Evolutionary conservation across 2,888 invertebrate genomes (phyloP), one percentile per base, ranked within the genome.

Genomic region (Amiota mariae): DNA sequence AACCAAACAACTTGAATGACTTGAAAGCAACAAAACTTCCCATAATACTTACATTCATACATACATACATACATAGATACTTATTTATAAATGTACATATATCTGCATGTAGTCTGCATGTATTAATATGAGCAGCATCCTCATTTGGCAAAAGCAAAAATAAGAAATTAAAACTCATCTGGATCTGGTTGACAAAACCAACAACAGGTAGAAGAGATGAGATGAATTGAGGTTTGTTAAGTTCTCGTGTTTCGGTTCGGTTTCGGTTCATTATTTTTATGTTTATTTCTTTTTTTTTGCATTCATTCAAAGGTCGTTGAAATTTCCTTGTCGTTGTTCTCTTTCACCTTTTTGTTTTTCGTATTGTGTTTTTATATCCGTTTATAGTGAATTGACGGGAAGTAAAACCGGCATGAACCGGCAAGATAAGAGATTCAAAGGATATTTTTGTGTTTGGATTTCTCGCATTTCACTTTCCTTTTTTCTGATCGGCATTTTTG

Each of bases 261-360:
- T 51, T 49, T 47, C 2, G 15, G 15, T 64, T 47, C n/a, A 36
- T 13, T n/a, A 36, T 47, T 18, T 12, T 51, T 13, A 54, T 24
- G 63, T 36, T 36, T 12, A 2, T 71, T 59, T 72, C 12, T 72
- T 78, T 76, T 78, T 78, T 80, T 80, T 77, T 75, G 79, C 73
- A 71, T 73, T 75, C 13, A 48, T 71, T 71, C 47, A 59, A 71
- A 48, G 66, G 66, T 66, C 66, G 48, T 66, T 66, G 48, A 66
- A 48, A 18, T 66, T 66, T 36, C 36, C 36, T 36, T 36, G 4
- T 36, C 6, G 4, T 6, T 36, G 0, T 36, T 36, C 24, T 1
- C 24, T 3, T 24, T 24, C 24, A 2, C 3, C 24, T 36, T 36
- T 36, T 36, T 36, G 4, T 36, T 36, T 36, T 36, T 36, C 36